These are phyloP conservation scores for Fundulus diaphanus DNA, from an alignment of 2,797 vertebrate genomes.

Conservation along the genomic window DNA sequence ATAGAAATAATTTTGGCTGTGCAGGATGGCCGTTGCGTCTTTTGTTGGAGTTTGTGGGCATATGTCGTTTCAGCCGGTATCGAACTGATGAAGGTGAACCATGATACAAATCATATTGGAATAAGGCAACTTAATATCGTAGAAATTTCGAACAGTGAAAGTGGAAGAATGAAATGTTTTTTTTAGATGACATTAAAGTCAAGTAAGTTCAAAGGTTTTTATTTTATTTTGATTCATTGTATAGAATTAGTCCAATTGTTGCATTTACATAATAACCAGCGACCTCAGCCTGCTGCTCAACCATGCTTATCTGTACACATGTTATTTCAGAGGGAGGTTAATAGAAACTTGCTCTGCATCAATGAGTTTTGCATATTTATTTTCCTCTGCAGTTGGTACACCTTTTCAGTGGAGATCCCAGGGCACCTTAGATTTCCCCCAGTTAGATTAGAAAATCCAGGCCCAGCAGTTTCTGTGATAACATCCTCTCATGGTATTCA, in stretches of 20 bases:
- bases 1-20: too few relatives aligned
- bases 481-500: neutral
- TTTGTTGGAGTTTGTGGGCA: too few relatives aligned
- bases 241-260: neutral
- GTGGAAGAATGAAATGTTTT: neutral
- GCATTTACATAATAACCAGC: neutral
- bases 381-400: neutral
- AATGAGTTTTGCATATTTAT: neutral
- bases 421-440: neutral
- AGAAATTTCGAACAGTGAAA: neutral
- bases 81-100: too few relatives aligned
- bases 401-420: neutral
- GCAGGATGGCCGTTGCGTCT: too few relatives aligned
- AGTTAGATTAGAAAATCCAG: neutral
- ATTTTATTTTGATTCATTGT: too few relatives aligned
- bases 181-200: neutral
- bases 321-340: neutral
- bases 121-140: too few relatives aligned
- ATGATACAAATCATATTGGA: too few relatives aligned
- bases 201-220: neutral
- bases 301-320: neutral
- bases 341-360: neutral
- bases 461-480: neutral
- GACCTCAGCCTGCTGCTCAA: neutral
- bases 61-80: too few relatives aligned